Evolutionary conservation across 2,888 invertebrate genomes (phyloP).

Genomic region (Caenorhabditis sinica): DNA sequence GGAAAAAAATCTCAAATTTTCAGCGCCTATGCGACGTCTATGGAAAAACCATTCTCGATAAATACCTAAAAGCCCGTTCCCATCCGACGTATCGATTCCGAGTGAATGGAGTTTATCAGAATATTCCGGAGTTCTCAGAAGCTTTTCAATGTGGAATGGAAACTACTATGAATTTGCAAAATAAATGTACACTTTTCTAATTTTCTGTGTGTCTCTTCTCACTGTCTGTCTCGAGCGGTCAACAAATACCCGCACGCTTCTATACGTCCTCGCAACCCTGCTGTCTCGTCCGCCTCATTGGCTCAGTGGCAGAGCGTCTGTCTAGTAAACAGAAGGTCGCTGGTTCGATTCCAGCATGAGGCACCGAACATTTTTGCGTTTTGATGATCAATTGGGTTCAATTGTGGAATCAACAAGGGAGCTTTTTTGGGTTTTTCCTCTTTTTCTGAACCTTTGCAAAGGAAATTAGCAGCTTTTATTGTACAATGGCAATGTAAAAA

Average conservation of each 20-base stretch:
- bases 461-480: too few species aligned
- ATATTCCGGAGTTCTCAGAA: slow-evolving; percentile 43
- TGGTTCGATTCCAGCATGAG: slow-evolving; percentile 81
- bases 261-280: neutral
- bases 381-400: too few species aligned
- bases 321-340: slow-evolving; percentile 82
- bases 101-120: slow-evolving; percentile 48
- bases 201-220: neutral
- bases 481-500: too few species aligned
- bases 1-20: neutral
- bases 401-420: too few species aligned
- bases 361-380: slow-evolving; percentile 60
- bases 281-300: slow-evolving; percentile 68
- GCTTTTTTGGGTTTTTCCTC: too few species aligned
- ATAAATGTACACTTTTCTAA: slow-evolving; percentile 35
- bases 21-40: slow-evolving; percentile 37
- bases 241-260: neutral
- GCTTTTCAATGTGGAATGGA: slow-evolving; percentile 26
- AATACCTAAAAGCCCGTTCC: neutral
- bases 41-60: neutral
- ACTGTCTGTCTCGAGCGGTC: neutral
- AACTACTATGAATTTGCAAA: slow-evolving; percentile 21
- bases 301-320: slow-evolving; percentile 82
- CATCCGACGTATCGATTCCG: slow-evolving; percentile 36
- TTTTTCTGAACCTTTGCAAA: too few species aligned